Base-by-base conservation (phyloP, 1,140 invertebrate species). In the Saccostrea cuccullata region DNA sequence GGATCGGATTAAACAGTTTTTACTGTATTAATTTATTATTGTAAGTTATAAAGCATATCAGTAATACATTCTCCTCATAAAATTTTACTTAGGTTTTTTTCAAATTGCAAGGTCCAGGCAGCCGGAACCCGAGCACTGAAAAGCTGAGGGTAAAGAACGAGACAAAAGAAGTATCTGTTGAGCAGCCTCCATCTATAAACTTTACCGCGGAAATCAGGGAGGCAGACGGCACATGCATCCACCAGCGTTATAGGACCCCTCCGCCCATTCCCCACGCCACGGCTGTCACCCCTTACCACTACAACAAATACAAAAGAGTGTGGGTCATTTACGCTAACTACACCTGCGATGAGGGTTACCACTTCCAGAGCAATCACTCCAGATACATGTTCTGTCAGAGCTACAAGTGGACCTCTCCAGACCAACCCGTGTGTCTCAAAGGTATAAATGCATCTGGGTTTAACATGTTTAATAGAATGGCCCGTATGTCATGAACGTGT, bases 271-370 rank as follows among this genome's bases (percentile, higher is more conserved):
- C 73, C 2, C 82, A 93, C 26, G 90, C 91, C 9, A 89, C 90
- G 17, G 86, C 88, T 20, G 86, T 87, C 20, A 91, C 90, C 1
- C 87, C 67, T 4, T 93, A 93, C 89, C 86, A 91, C 12, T 88
- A 91, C 83, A 92, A 92, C 82, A 83, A 86, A 64, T 30, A 73
- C 9, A 89, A 88, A 3, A 86, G 88, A 1, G 55, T 88, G 2
- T 93, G 92, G 88, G 90, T 92, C 26, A 90, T 91, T 84, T 86
- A 93, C n/a, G 91, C 91, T 6, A 93, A 90, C 20, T 93, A 93
- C 90, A 91, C 90, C 1, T 93, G 93, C 83, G 89, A 90, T 67
- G 86, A 90, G 13, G 91, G 91, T 4, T 92, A 90, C 88, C 86
- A 87, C 36, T 89, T 93, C 36, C 30, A 84, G n/a, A 90, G 90